A percentile compares a stretch with the other conserved stretches of the same genome.
Evolutionary conservation across 2,888 invertebrate genomes (phyloP).

Genomic region (Agonopterix alstromeriana): DNA sequence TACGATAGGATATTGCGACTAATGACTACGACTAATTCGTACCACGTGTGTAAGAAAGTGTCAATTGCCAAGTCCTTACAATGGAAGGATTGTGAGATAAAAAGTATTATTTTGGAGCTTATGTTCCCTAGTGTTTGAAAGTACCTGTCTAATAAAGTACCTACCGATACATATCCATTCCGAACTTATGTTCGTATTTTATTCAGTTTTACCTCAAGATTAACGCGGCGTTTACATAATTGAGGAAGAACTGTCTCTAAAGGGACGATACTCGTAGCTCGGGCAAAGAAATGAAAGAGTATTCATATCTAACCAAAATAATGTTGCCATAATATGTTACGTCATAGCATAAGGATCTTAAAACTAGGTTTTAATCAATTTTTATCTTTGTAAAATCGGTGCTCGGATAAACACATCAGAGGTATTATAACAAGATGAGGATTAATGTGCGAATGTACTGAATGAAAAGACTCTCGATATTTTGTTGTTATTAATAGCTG

Average conservation of each 20-base stretch:
- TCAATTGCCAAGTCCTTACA: conserved; percentile 13
- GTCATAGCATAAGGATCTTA: conserved; percentile 35
- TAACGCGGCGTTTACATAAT: conserved; percentile 2
- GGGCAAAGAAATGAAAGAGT: conserved; percentile 10
- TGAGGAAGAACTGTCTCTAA: neutral
- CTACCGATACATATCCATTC: conserved; percentile 55
- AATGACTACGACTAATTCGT: conserved; percentile 18
- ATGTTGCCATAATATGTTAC: conserved; percentile 57
- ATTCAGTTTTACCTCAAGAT: conserved; percentile 5
- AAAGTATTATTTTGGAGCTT: conserved; percentile 59
- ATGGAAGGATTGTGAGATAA: conserved; percentile 31
- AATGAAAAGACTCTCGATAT: conserved; percentile 41
- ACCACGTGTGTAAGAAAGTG: conserved; percentile 5
- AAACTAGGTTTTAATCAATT: conserved; percentile 32
- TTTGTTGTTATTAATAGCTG: conserved; percentile 52
- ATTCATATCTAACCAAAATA: conserved; percentile 52
- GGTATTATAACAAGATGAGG: conserved; percentile 35
- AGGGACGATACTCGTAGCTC: conserved; percentile 6
- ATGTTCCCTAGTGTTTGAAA: conserved; percentile 42
- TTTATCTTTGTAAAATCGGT: conserved; percentile 50
- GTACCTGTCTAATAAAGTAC: conserved; percentile 54
- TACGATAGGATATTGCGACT: conserved; percentile 55
- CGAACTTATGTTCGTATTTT: conserved; percentile 12
- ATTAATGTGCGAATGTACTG: conserved; percentile 35
- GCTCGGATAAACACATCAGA: conserved; percentile 59